Base-by-base conservation (phyloP, 2,113 vertebrate species). In the Crypturellus undulatus region DNA sequence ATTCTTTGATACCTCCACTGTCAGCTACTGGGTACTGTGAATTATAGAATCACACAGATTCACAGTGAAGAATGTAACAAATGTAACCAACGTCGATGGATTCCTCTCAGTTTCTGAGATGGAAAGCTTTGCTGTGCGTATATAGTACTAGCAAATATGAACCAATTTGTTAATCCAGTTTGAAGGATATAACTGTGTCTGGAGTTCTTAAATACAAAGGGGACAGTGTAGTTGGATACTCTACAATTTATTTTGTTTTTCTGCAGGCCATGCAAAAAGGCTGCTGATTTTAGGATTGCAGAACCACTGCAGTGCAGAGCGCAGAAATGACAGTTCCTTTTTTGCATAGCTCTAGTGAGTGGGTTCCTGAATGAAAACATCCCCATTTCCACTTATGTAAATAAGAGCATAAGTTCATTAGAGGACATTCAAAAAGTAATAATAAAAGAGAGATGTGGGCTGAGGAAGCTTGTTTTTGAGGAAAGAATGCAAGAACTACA, bases 261-360 rank as follows among this genome's bases (percentile, higher is more conserved):
- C 13, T 77, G 34, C 49, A n/a, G 54, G 11, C 16, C 38, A 34
- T 52, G 11, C 45, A 9, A 36, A 80, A 78, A 30, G 1, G 2
- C 34, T 71, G 24, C 9, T 68, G 52, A 5, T 42, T 68, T 89
- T 89, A 54, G 77, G 21, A 12, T 25, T 28, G 24, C 65, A 59
- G 65, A 20, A 36, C 1, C 6, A 42, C 73, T 91, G 60, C 73
- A 75, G 13, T 63, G 24, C 22, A 34, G 32, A 82, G 28, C 22
- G n/a, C 60, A 75, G 67, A 79, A 71, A 30, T 81, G 70, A 49
- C 43, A 73, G 40, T 62, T 92, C 22, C 52, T 65, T 79, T 30
- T 14, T 72, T 6, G 1, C 7, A 3, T 24, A 20, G 20, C 38
- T 64, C 0, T 2, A 76, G 13, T 54, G 30, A 83, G n/a, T 6